These are phyloP conservation scores for Poeciliopsis infans DNA, from an alignment of 2,797 vertebrate genomes.

Conservation along the genomic window DNA sequence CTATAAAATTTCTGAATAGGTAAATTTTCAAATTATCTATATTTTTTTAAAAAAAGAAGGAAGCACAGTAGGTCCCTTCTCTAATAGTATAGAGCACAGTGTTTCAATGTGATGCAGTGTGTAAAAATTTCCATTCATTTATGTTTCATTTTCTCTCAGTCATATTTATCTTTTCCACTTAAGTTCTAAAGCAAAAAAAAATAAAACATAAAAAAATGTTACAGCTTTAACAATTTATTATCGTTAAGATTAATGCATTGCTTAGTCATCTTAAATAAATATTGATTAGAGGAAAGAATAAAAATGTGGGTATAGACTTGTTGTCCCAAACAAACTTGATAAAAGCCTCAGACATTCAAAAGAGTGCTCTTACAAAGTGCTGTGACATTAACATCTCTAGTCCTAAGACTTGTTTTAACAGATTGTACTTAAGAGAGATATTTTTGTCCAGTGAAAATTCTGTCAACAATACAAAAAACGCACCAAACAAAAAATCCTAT, in stretches of 20 bases:
- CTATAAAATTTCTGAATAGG: no score
- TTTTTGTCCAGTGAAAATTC: constrained; percentile 48
- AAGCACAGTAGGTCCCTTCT: no score
- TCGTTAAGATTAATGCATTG: not conserved
- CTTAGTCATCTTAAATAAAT: not conserved
- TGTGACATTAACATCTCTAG: constrained; percentile 62
- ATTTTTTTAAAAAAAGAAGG: no score
- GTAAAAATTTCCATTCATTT: not conserved
- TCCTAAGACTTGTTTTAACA: constrained; percentile 62
- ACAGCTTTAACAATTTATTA: not conserved
- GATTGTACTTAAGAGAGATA: constrained; percentile 23
- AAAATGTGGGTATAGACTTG: constrained; percentile 24
- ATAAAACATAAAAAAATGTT: not conserved
- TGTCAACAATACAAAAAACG: constrained; percentile 30
- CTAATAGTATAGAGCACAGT: not conserved
- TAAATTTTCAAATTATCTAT: no score
- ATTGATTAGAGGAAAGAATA: constrained; percentile 10
- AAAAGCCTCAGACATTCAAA: constrained; percentile 47
- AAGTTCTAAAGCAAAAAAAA: not conserved
- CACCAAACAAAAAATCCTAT: not conserved
- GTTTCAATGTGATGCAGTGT: no score
- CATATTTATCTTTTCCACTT: not conserved
- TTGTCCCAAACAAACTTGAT: constrained; percentile 53
- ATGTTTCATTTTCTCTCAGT: not conserved
- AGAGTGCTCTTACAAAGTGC: constrained; percentile 57